Percentiles rank a stretch among this genome's conserved stretches.
These are phyloP conservation scores for Malacosoma neustria DNA, from an alignment of 2,888 invertebrate species.

Conservation along the genomic window DNA sequence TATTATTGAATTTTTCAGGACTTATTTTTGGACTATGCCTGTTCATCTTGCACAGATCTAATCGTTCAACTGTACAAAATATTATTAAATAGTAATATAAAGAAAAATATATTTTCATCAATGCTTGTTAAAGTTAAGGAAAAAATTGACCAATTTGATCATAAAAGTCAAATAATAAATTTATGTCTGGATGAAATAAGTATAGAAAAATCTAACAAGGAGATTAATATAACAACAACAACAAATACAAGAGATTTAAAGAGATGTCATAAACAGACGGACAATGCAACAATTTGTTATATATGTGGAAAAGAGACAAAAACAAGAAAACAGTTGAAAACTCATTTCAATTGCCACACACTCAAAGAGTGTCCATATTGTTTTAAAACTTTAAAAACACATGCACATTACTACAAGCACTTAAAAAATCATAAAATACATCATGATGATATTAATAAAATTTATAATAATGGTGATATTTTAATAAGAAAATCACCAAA, in stretches of 20 bases:
- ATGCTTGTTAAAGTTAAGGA: slow-evolving; percentile 17
- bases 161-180: slow-evolving; percentile 5
- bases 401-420: slow-evolving; percentile 28
- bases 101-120: slow-evolving; percentile 12
- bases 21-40: slow-evolving; percentile 24
- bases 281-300: slow-evolving; percentile 24
- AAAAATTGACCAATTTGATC: slow-evolving; percentile 7
- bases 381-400: slow-evolving; percentile 29
- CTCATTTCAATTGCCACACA: slow-evolving; percentile 25
- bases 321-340: slow-evolving; percentile 18
- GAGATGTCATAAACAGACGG: slow-evolving; percentile 9
- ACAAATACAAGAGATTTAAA: slow-evolving; percentile 4
- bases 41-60: slow-evolving; percentile 25
- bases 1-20: slow-evolving; percentile 27
- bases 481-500: too few relatives aligned
- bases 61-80: slow-evolving; percentile 27
- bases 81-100: slow-evolving; percentile 20
- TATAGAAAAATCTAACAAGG: not conserved
- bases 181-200: slow-evolving; percentile 6
- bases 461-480: too few relatives aligned
- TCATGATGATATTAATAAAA: too few relatives aligned
- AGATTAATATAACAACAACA: slow-evolving; percentile 6
- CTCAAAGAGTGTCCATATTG: slow-evolving; percentile 32
- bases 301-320: slow-evolving; percentile 27
- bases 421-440: slow-evolving; percentile 21